Evolutionary conservation across 2,797 vertebrate genomes (phyloP), one percentile per base, ranked within the genome.

Genomic region (Gymnopithys bicolor): DNA sequence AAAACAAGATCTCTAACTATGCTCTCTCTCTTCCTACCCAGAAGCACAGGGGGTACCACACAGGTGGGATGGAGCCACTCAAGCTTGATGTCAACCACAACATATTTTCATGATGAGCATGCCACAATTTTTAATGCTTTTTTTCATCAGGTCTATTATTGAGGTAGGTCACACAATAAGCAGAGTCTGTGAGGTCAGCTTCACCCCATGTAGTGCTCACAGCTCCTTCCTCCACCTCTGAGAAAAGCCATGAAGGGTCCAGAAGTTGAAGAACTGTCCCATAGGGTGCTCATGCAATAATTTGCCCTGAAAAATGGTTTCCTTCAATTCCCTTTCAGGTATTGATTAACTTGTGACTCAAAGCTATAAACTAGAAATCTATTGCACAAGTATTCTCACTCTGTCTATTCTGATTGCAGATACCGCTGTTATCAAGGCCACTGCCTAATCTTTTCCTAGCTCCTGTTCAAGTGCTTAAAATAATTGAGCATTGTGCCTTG

Each of bases 191-290:
- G 3, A 71, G 27, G 30, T 59, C 58, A 90, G n/a, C 22, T 64
- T 33, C 14, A 68, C 2, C 2, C 12, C 22, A 18, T 7, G 2
- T 4, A 22, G 14, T 1, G 0, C 21, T 46, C 2, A 2, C 55
- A 64, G 55, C 6, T 18, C 12, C 9, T 22, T 32, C 21, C 19
- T 58, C 32, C 12, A 8, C 37, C n/a, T 85, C 60, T 37, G 37
- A 87, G 59, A 83, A 86, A 28, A 16, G 4, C 11, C 27, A 4
- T 59, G 35, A 19, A 71, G 24, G 24, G 49, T 58, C 22, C 69
- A 68, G 18, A 68, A 13, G 30, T 3, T 60, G n/a, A 86, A 75
- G 27, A 91, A 27, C 46, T 77, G 21, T 53, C 15, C 18, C 24
- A 27, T 17, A 53, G 6, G 10, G 12, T 14, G 75, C 10, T 16